Base-by-base conservation (phyloP, 2,797 vertebrate genomes). In the Myiotriccus ornatus region DNA sequence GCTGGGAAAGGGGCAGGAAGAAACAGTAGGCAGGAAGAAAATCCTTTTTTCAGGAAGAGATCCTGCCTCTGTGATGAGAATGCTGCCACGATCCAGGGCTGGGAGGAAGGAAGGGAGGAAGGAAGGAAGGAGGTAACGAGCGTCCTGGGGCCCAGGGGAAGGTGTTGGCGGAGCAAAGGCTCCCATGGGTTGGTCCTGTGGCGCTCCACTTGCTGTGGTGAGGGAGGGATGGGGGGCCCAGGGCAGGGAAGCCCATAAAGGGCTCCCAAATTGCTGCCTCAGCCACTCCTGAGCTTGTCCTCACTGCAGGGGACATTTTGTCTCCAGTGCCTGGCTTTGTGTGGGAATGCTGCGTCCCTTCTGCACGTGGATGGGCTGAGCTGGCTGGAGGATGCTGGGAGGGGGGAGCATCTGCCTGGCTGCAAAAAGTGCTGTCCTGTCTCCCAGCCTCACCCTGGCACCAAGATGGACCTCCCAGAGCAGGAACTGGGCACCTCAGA, bases 51-150 rank as follows among this genome's bases (percentile, higher is more conserved):
- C 67, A 22, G n/a, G 12, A 9, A 35, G 60, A 78, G 62, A 30
- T 68, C 32, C 67, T 91, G 49, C 13, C 41, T 44, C 34, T 44
- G 24, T 0, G 1, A n/a, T 12, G n/a, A 12, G 37, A 87, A 67
- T 4, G 6, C 6, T 0, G 1, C 57, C 17, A 8, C 24, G 53
- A 28, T 20, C 20, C 2, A 1, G 34, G 44, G 55, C 27, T 4
- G 5, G 65, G 35, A 69, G n/a, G 50, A 57, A 69, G 67, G 53
- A 62, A 52, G 5, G 65, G 25, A 68, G 28, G 55, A 55, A 69
- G 67, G 55, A 56, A 69, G 67, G 53, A 62, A 52, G 39, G 71
- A 74, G 64, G 56, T 63, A 82, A 59, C 0, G 5, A 75, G 20
- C 4, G 2, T 62, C 71, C 87, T 10, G 27, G 6, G 35, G 47